Evolutionary conservation across 2,888 invertebrate genomes (phyloP).

Genomic region (Axea sp.): DNA sequence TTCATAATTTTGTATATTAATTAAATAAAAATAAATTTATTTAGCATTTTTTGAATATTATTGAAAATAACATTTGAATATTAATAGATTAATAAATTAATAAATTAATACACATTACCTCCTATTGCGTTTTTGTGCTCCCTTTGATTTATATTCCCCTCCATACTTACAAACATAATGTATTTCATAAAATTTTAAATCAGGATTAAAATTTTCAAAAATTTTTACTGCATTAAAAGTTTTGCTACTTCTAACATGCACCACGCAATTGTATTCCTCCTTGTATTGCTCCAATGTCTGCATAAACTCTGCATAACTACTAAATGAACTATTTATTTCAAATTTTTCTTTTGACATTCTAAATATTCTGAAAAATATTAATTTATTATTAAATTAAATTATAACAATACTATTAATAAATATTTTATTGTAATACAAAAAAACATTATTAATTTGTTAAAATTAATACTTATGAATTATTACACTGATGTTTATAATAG

Average conservation of each 20-base stretch:
- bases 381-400: neutral
- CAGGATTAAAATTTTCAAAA: slow-evolving; percentile 14
- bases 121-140: neutral
- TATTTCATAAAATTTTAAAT: slow-evolving; percentile 29
- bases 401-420: too few relatives aligned
- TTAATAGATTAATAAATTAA: too few relatives aligned
- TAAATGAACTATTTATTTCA: slow-evolving; percentile 9
- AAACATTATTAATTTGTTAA: too few relatives aligned
- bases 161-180: slow-evolving; percentile 23
- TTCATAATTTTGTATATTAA: too few relatives aligned
- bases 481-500: too few relatives aligned
- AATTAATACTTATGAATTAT: too few relatives aligned
- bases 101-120: neutral
- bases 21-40: too few relatives aligned
- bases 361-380: neutral
- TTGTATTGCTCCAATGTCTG: slow-evolving; percentile 21
- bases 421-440: too few relatives aligned
- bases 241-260: slow-evolving; percentile 30
- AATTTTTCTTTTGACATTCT: slow-evolving; percentile 12
- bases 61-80: too few relatives aligned
- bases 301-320: slow-evolving; percentile 1
- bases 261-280: slow-evolving; percentile 8
- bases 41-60: too few relatives aligned
- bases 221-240: slow-evolving; percentile 24
- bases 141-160: neutral